Base-by-base conservation (phyloP, 23 tunicate species). In the Pegea sp. region DNA sequence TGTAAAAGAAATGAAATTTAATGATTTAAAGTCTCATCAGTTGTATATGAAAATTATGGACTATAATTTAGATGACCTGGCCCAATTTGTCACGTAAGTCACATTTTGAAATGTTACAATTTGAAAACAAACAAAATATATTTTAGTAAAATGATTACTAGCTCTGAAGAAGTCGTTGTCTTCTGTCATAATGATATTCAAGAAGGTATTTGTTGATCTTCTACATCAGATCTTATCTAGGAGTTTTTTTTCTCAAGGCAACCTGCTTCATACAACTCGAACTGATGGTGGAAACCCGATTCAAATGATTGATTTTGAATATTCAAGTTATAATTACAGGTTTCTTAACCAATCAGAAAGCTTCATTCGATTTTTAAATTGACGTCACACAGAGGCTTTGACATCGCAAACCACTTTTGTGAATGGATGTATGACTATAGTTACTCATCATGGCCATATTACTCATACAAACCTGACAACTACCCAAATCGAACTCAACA, bases 361-460 rank as follows among this genome's bases (percentile, higher is more conserved):
- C 46, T 11, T 38, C 16, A 16, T 11, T 38, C 16, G 11, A 8
- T 38, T 38, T 38, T 38, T 38, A 8, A 38, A 38, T 8, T 38
- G 16, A 38, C 21, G 5, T 11, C 25, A 52, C 56, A 3, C 66
- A 72, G 81, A 38, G 94, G 97, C 20, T 77, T 76, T 56, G 97
- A 88, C 67, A 53, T 88, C 33, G 97, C 68, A 48, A 88, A 88
- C 56, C 97, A 88, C 60, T 88, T 88, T 55, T 77, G 88, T 55
- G 97, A 88, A 34, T 88, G 97, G 97, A 88, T 77, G 97, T 65
- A 58, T 29, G 80, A 88, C 51, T 88, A 88, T 74, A 69, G 74
- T 31, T 54, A 70, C 57, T 28, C 54, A 0, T 18, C 58, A 20
- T 77, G 90, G 90, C 97, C 97, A 7, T 66, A 53, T 51, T 88